A percentile compares a stretch with the other conserved stretches of the same genome.
phyloP scores from a whole-genome alignment of 2,888 invertebrate genomes.

The Apamea crenata region DNA sequence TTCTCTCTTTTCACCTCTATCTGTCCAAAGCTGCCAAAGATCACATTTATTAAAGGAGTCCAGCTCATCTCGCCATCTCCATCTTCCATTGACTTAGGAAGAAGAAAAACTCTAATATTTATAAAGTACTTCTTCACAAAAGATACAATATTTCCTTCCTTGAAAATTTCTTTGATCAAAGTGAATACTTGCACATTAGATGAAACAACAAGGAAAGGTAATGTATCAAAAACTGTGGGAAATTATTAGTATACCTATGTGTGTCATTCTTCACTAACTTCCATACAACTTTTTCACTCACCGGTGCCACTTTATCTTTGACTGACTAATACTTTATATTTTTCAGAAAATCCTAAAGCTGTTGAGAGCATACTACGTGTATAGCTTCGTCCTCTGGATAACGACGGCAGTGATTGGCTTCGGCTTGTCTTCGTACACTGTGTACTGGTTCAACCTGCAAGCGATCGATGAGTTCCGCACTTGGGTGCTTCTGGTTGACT shows the following conservation, averaged over 20 bases:
- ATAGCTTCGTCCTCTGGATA: slow-evolving; percentile 42
- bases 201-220: neutral
- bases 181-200: neutral
- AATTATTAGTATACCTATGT: neutral
- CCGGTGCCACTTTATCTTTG: too few relatives aligned
- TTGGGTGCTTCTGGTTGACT: slow-evolving; percentile 44
- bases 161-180: neutral
- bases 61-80: too few relatives aligned
- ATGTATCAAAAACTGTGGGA: neutral
- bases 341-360: slow-evolving; percentile 51
- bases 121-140: neutral
- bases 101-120: neutral
- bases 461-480: slow-evolving; percentile 43
- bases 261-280: too few relatives aligned
- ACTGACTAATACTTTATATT: neutral
- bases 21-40: too few relatives aligned
- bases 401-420: slow-evolving; percentile 35
- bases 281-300: neutral
- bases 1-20: too few relatives aligned
- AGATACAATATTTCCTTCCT: neutral
- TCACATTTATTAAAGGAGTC: too few relatives aligned
- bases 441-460: slow-evolving; percentile 45
- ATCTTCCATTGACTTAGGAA: too few relatives aligned
- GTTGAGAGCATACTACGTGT: slow-evolving; percentile 34
- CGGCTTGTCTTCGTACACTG: slow-evolving; percentile 37